A percentile compares a stretch with the other conserved stretches of the same genome.
phyloP scores from a whole-genome alignment of 2,113 vertebrate species.

The Octodon degus region DNA sequence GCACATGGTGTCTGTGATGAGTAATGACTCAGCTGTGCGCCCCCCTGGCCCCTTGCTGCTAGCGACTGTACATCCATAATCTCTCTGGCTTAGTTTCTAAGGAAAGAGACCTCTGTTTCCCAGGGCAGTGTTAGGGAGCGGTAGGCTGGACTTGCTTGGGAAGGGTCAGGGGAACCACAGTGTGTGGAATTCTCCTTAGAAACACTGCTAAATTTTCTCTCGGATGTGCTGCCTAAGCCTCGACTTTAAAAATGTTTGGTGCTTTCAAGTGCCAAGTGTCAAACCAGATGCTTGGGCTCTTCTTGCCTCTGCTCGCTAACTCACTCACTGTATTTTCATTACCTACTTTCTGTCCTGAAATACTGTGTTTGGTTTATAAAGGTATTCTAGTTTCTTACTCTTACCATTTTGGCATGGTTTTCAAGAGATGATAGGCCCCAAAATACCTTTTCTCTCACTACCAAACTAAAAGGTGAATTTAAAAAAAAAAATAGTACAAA shows the following conservation, averaged over 20 bases:
- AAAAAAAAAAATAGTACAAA: background rate
- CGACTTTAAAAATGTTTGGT: background rate
- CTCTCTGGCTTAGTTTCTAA: constrained; percentile 43
- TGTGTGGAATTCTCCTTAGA: background rate
- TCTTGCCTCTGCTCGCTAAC: background rate
- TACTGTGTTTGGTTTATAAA: background rate
- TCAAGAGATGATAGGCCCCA: background rate
- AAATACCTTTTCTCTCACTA: constrained; percentile 15
- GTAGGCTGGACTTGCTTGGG: background rate
- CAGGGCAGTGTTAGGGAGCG: background rate
- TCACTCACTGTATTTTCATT: background rate
- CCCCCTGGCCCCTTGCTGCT: background rate
- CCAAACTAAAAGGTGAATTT: constrained; percentile 47
- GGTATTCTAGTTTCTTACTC: constrained; percentile 47
- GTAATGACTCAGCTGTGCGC: background rate
- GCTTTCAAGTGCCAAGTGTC: background rate
- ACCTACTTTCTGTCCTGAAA: background rate
- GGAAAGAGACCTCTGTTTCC: constrained; percentile 3
- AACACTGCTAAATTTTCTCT: constrained; percentile 9
- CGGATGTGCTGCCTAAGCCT: background rate
- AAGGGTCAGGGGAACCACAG: background rate
- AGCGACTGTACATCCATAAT: background rate
- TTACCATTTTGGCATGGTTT: constrained; percentile 19
- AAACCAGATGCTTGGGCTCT: background rate
- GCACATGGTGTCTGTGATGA: background rate